These are phyloP conservation scores for Pungitius pungitius DNA, from an alignment of 2,113 vertebrate species.

Conservation along the genomic window DNA sequence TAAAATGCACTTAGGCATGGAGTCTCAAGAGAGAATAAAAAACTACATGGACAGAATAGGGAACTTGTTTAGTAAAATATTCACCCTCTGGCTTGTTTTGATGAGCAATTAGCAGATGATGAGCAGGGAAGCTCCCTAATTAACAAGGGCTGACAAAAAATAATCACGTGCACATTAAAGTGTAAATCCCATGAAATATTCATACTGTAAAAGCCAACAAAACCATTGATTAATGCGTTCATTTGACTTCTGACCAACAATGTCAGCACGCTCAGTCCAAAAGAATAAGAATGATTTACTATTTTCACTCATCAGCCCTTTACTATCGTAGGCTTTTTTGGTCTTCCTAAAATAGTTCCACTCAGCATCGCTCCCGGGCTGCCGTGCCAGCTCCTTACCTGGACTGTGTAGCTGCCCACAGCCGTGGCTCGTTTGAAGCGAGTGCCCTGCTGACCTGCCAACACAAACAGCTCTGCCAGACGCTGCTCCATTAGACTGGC, in stretches of 20 bases:
- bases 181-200: slow-evolving; percentile 52
- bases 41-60: not conserved
- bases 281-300: slow-evolving; percentile 2
- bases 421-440: slow-evolving; percentile 90
- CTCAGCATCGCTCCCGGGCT: not conserved
- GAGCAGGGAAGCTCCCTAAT: slow-evolving; percentile 50
- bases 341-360: slow-evolving; percentile 21
- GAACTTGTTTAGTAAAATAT: slow-evolving; percentile 43
- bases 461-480: slow-evolving; percentile 92
- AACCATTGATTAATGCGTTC: slow-evolving; percentile 24
- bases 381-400: slow-evolving; percentile 79
- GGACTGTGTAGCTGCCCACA: slow-evolving; percentile 93
- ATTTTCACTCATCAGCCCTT: not conserved
- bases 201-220: slow-evolving; percentile 33
- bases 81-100: slow-evolving; percentile 56
- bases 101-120: slow-evolving; percentile 62
- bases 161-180: slow-evolving; percentile 44
- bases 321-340: not conserved
- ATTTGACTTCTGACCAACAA: slow-evolving; percentile 28
- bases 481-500: slow-evolving; percentile 95
- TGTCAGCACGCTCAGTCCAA: slow-evolving; percentile 8
- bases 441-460: slow-evolving; percentile 90
- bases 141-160: slow-evolving; percentile 44
- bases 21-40: slow-evolving; percentile 18
- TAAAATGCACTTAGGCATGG: not conserved